Percentiles rank a stretch among this genome's conserved stretches.
These are phyloP conservation scores for Okamejei kenojei DNA, from an alignment of 2,797 vertebrate species.

Conservation along the genomic window DNA sequence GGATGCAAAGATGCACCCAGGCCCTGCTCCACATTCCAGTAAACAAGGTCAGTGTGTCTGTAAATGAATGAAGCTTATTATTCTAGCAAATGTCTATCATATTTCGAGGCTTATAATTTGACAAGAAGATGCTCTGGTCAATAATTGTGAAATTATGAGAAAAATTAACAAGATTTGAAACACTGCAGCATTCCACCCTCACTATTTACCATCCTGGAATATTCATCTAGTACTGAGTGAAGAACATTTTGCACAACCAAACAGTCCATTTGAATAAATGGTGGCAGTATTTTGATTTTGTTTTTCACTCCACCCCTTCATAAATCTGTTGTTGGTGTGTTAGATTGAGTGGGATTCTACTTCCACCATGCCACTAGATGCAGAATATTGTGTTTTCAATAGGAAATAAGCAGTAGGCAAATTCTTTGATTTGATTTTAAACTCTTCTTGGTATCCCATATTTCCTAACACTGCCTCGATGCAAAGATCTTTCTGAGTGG, in stretches of 20 bases:
- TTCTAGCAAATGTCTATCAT: neutral
- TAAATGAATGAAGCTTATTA: neutral
- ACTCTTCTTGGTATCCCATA: neutral
- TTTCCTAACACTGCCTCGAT: neutral
- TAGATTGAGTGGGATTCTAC: neutral
- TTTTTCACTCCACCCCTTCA: neutral
- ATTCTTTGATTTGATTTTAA: neutral
- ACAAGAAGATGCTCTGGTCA: neutral
- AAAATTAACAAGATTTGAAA: neutral
- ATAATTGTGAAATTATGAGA: neutral
- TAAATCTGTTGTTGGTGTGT: neutral
- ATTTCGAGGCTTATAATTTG: neutral
- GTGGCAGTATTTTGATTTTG: neutral
- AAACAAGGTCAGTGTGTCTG: slow-evolving; percentile 68
- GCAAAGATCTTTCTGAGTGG: neutral
- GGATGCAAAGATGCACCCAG: slow-evolving; percentile 95
- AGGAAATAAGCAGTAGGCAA: neutral
- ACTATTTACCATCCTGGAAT: neutral
- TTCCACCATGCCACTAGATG: neutral
- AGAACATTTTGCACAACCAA: neutral
- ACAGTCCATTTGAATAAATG: neutral
- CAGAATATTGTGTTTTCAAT: neutral
- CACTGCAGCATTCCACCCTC: neutral
- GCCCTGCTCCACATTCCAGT: slow-evolving; percentile 79
- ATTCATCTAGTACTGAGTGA: neutral